Base-by-base conservation (phyloP, 2,888 invertebrate species). In the Subacronicta megacephala region DNA sequence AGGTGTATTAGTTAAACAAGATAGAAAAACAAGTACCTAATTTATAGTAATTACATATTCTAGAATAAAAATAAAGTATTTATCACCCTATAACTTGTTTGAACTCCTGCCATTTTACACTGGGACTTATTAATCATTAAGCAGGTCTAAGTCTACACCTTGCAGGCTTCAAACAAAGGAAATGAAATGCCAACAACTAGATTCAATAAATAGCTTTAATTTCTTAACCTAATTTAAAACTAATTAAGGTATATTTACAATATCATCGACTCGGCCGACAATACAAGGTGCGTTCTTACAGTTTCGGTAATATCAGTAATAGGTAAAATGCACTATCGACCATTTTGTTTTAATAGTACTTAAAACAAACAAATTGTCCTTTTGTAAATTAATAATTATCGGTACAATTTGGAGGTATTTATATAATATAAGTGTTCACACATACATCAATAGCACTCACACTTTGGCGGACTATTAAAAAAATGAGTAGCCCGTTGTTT, bases 151-250 rank as follows among this genome's bases (percentile, higher is more conserved):
- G 2, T 37, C 57, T 26, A 26, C 57, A 57, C 26, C 64, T 63
- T 51, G 50, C 57, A 69, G 26, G 52, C 66, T 66, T 64, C 40
- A 72, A 59, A 61, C 57, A 50, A 57, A 36, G 44, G 18, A 64
- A 54, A 55, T 67, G 74, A 67, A 62, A 75, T 76, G 10, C 31
- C 44, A 63, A 59, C 59, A 71, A 63, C 61, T 56, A 61, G 58
- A 77, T 80, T 87, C 84, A 92, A 92, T 92, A 92, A 92, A 92
- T 92, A 90, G 81, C 85, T 87, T 72, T 91, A 89, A 87, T 90
- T 78, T 79, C 80, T 79, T 83, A 77, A 56, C 56, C 75, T 77
- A 78, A 60, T 77, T 82, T 81, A 82, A 4, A 72, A 62, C 50
- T 77, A 77, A 78, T 77, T 71, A 74, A 58, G 49, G 53, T 73